Evolutionary conservation across 2,888 invertebrate genomes (phyloP).

Genomic region (Cephalotes varians): DNA sequence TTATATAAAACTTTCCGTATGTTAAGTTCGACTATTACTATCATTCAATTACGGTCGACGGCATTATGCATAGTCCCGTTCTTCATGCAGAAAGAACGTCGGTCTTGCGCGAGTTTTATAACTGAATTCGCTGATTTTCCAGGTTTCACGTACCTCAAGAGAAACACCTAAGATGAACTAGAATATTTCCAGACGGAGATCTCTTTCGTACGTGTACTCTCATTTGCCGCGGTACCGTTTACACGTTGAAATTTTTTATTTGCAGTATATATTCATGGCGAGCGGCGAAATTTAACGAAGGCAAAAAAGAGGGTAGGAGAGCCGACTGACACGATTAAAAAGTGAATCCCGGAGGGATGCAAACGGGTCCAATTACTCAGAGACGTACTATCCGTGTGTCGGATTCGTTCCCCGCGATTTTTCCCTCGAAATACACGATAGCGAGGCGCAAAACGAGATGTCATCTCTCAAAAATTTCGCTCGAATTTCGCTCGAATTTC

Average conservation of each 20-base stretch:
- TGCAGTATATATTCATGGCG: slow-evolving; percentile 58
- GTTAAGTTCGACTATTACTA: slow-evolving; percentile 2
- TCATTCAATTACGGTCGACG: slow-evolving; percentile 33
- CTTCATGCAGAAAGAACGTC: slow-evolving; percentile 28
- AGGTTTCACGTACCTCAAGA: neutral
- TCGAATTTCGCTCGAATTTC: slow-evolving; percentile 10
- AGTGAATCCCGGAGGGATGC: slow-evolving; percentile 64
- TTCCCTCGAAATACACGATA: slow-evolving; percentile 47
- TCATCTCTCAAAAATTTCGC: slow-evolving; percentile 60
- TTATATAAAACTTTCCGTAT: slow-evolving; percentile 35
- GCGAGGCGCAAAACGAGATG: slow-evolving; percentile 63
- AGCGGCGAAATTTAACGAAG: slow-evolving; percentile 74
- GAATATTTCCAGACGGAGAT: slow-evolving; percentile 33
- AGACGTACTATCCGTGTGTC: slow-evolving; percentile 62
- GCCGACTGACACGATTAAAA: slow-evolving; percentile 72
- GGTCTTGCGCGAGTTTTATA: neutral
- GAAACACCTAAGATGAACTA: slow-evolving; percentile 29
- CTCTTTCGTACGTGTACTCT: slow-evolving; percentile 31
- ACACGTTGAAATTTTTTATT: slow-evolving; percentile 51
- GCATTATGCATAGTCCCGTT: slow-evolving; percentile 27
- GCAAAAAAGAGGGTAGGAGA: slow-evolving; percentile 59
- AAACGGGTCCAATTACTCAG: slow-evolving; percentile 74
- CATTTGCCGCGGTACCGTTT: slow-evolving; percentile 47
- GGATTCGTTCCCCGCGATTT: slow-evolving; percentile 61
- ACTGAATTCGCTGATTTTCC: slow-evolving; percentile 27